Percentiles rank a stretch among this genome's conserved stretches.
Evolutionary conservation across 2,888 invertebrate genomes (phyloP).

Genomic region (Ashinkailepas kermadecensis): DNA sequence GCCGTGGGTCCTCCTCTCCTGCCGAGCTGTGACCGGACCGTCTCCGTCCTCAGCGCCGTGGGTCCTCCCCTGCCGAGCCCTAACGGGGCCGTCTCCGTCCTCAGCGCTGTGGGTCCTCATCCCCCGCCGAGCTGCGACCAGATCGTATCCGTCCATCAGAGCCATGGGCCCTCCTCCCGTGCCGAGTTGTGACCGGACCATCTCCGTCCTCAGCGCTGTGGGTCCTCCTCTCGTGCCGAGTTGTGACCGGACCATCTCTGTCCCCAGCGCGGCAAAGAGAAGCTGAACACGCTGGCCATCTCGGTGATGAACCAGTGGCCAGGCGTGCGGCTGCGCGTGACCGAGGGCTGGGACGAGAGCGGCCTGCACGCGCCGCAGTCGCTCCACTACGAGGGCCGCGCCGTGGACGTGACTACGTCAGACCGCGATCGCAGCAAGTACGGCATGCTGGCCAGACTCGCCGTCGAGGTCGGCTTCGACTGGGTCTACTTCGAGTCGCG

Average conservation of each 20-base stretch:
- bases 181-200: too few relatives aligned
- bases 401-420: conserved; percentile 91
- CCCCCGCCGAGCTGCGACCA: too few relatives aligned
- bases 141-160: too few relatives aligned
- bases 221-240: too few relatives aligned
- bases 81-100: too few relatives aligned
- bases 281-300: conserved; percentile 84
- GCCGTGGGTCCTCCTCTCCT: too few relatives aligned
- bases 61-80: too few relatives aligned
- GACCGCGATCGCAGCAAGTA: conserved; percentile 88
- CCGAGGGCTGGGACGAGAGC: conserved; percentile 88
- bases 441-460: conserved; percentile 90
- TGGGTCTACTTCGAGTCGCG: conserved; percentile 96
- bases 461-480: conserved; percentile 95
- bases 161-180: too few relatives aligned
- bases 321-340: conserved; percentile 82
- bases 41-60: too few relatives aligned
- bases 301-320: conserved; percentile 99
- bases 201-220: too few relatives aligned
- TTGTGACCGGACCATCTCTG: not conserved
- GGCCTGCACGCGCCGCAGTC: conserved; percentile 71
- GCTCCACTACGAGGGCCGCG: conserved; percentile 92
- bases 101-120: too few relatives aligned
- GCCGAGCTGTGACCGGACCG: too few relatives aligned
- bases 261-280: conserved; percentile 90